A percentile compares a stretch with the other conserved stretches of the same genome.
These are phyloP conservation scores for Dissostichus mawsoni DNA, from an alignment of 2,113 vertebrate species.

Conservation along the genomic window DNA sequence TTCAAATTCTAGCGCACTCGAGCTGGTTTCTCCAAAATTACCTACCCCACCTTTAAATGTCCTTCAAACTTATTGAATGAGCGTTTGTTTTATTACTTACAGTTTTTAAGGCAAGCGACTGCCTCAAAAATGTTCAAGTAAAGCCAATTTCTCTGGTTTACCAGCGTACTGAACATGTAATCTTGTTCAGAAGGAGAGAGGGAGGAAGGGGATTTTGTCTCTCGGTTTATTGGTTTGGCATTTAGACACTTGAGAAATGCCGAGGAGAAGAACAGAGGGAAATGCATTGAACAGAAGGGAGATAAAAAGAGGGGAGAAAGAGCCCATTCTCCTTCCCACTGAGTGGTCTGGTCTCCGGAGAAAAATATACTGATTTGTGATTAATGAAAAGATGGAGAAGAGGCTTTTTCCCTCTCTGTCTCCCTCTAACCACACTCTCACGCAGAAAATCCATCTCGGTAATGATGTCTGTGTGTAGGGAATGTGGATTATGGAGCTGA, in stretches of 20 bases:
- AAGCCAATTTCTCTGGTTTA: not conserved
- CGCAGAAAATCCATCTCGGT: conserved; percentile 63
- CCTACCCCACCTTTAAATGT: not conserved
- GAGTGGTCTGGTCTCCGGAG: conserved; percentile 68
- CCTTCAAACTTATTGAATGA: not conserved
- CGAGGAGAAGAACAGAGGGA: conserved; percentile 51
- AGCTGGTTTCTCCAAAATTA: no score
- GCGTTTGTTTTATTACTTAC: not conserved
- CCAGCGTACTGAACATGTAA: conserved; percentile 61
- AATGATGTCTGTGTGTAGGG: conserved; percentile 57
- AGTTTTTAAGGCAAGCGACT: not conserved
- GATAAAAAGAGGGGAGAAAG: conserved; percentile 62
- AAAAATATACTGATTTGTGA: conserved; percentile 79
- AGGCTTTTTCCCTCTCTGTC: conserved; percentile 36
- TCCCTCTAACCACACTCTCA: conserved; percentile 42
- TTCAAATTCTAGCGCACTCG: no score
- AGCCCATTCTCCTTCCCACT: conserved; percentile 56
- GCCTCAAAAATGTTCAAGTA: not conserved
- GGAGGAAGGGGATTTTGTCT: conserved; percentile 68
- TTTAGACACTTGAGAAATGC: conserved; percentile 76
- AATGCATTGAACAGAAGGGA: conserved; percentile 74
- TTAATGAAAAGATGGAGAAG: conserved; percentile 78
- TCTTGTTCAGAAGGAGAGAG: conserved; percentile 62
- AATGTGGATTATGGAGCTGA: conserved; percentile 61
- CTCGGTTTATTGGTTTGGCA: conserved; percentile 80